A percentile compares a stretch with the other conserved stretches of the same genome.
These are phyloP conservation scores for Hippocampus barbouri DNA, from an alignment of 2,113 vertebrate genomes.

Conservation along the genomic window DNA sequence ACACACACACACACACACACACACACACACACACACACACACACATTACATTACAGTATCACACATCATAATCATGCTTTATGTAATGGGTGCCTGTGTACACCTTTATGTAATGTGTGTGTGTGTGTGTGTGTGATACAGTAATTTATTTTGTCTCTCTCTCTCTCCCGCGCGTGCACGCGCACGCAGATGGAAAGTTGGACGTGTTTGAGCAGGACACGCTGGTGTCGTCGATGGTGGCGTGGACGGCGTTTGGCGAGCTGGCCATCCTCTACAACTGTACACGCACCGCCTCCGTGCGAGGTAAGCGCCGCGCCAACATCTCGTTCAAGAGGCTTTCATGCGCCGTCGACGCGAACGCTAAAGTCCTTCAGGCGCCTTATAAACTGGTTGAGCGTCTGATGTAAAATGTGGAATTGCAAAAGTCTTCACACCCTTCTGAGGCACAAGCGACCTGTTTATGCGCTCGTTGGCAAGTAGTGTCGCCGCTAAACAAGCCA, in stretches of 20 bases:
- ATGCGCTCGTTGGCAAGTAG: too few species aligned
- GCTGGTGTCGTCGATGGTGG: slow-evolving; percentile 79
- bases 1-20: too few species aligned
- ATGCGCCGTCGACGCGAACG: not conserved
- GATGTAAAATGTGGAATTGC: not conserved
- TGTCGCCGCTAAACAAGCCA: too few species aligned
- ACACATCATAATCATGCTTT: not conserved
- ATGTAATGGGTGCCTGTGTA: too few species aligned
- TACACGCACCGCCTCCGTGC: slow-evolving; percentile 86
- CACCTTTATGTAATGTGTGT: not conserved
- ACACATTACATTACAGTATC: not conserved
- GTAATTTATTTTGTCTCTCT: slow-evolving; percentile 27
- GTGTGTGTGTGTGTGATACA: not conserved
- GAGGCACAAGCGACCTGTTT: too few species aligned
- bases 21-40: not conserved
- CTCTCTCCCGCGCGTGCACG: slow-evolving; percentile 1
- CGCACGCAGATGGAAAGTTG: slow-evolving; percentile 80
- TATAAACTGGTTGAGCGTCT: not conserved
- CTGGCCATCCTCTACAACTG: slow-evolving; percentile 92
- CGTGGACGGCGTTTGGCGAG: slow-evolving; percentile 91
- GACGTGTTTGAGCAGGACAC: slow-evolving; percentile 88
- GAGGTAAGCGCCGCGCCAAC: slow-evolving; percentile 72
- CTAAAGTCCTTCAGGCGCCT: not conserved
- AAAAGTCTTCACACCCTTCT: not conserved
- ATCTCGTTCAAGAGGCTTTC: too few species aligned